Conservation (phyloP, 2,113 vertebrate genomes). For the Mesitornis unicolor region DNA sequence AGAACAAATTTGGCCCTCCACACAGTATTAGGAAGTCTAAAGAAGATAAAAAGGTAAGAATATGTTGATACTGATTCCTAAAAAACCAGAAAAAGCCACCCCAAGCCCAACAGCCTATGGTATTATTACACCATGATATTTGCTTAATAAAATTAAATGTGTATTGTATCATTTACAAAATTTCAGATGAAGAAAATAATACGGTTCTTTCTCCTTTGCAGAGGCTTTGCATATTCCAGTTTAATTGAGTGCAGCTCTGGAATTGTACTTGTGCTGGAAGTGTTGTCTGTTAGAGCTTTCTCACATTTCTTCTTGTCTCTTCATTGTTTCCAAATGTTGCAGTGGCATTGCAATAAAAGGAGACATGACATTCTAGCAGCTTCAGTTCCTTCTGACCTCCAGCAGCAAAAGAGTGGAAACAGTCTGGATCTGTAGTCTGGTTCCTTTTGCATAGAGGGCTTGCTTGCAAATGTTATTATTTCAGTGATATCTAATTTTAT, state of each 20-base stretch:
- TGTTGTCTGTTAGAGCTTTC: slow-evolving; percentile 10
- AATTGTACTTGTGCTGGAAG: slow-evolving; percentile 10
- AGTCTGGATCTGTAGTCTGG: neutral
- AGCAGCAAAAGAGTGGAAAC: slow-evolving; percentile 1
- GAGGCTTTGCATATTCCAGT: neutral
- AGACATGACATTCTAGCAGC: slow-evolving; percentile 15
- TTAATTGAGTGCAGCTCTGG: slow-evolving; percentile 27
- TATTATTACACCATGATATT: neutral
- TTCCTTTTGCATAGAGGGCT: neutral
- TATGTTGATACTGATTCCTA: neutral
- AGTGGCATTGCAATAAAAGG: slow-evolving; percentile 29
- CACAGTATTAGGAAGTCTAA: slow-evolving; percentile 79
- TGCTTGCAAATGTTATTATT: neutral
- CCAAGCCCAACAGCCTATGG: neutral
- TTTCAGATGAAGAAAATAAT: neutral
- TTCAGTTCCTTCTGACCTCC: slow-evolving; percentile 17
- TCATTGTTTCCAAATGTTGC: slow-evolving; percentile 61
- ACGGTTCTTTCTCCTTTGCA: neutral
- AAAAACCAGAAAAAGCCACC: neutral
- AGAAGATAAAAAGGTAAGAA: slow-evolving; percentile 89
- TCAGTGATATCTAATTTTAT: neutral
- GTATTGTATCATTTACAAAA: neutral
- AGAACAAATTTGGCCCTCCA: slow-evolving; percentile 76
- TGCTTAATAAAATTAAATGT: neutral
- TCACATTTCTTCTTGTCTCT: slow-evolving; percentile 38